phyloP scores from a whole-genome alignment of 2,888 invertebrate genomes.

The Ecdyonurus torrentis region DNA sequence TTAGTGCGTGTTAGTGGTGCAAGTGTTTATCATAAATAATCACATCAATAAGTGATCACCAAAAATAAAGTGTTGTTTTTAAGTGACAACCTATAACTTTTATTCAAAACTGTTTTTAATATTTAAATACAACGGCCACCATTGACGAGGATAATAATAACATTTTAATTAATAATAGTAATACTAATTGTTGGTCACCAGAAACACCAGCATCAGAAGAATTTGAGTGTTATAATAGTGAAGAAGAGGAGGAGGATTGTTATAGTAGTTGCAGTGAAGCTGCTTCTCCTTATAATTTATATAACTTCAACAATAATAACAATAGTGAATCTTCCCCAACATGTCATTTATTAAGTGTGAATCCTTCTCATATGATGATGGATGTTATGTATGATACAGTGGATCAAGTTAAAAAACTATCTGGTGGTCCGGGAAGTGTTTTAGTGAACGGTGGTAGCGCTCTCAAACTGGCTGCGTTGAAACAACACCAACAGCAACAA shows the following conservation, averaged over 20 bases:
- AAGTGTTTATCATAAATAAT: too few relatives aligned
- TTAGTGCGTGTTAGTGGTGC: neutral
- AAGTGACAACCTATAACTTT: too few relatives aligned
- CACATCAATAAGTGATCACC: too few relatives aligned
- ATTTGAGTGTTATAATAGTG: neutral
- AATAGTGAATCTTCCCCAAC: neutral
- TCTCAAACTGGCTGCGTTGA: conserved; percentile 20
- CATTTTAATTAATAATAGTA: neutral
- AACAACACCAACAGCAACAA: conserved; percentile 50
- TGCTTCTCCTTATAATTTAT: too few relatives aligned
- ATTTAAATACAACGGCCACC: neutral
- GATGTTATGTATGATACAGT: neutral
- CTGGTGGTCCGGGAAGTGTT: conserved; percentile 3
- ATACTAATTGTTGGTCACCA: neutral
- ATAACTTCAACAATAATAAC: too few relatives aligned
- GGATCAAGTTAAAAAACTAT: conserved; percentile 1
- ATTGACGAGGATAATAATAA: neutral
- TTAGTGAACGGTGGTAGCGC: conserved; percentile 3
- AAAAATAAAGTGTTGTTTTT: too few relatives aligned
- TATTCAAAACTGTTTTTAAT: too few relatives aligned
- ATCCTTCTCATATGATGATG: neutral
- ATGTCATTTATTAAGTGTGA: neutral
- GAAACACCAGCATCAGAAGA: neutral
- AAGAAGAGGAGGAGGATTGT: too few relatives aligned
- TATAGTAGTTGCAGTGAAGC: neutral